These are phyloP conservation scores for Tetropium fuscum DNA, from an alignment of 2,888 invertebrate species.

Conservation along the genomic window DNA sequence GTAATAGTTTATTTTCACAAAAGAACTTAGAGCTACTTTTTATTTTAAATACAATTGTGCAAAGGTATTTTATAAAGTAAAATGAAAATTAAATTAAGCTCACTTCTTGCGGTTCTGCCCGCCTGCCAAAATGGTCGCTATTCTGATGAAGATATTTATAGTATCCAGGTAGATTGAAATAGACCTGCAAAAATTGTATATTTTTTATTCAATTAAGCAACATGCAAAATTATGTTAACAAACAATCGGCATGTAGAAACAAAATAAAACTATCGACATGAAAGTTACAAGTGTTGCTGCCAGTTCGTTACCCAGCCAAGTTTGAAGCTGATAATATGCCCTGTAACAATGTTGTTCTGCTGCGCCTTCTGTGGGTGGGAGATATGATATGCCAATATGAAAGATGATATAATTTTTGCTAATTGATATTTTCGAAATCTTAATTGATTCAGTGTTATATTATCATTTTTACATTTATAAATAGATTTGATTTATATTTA, in stretches of 20 bases:
- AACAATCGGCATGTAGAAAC: not conserved
- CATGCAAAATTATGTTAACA: not conserved
- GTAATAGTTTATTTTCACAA: not conserved
- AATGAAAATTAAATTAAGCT: conserved; percentile 27
- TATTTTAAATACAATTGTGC: conserved; percentile 2
- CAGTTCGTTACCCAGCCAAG: no score
- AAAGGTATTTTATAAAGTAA: conserved; percentile 25
- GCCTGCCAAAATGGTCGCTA: conserved; percentile 89
- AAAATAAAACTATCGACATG: no score
- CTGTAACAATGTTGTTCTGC: no score
- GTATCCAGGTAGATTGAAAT: conserved; percentile 96
- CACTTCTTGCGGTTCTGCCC: conserved; percentile 71
- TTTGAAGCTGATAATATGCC: no score
- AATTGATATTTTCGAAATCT: no score
- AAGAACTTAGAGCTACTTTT: not conserved
- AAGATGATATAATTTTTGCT: no score
- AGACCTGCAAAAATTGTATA: conserved; percentile 76
- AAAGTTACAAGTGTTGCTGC: no score
- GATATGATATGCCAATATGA: no score
- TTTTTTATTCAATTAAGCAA: conserved; percentile 14
- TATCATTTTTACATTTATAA: no score
- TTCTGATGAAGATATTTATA: conserved; percentile 95
- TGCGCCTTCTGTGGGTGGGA: no score
- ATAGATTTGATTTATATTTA: no score
- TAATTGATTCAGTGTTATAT: no score